Evolutionary conservation across 1,140 invertebrate species (phyloP).

Genomic region (Drosophila sp.): DNA sequence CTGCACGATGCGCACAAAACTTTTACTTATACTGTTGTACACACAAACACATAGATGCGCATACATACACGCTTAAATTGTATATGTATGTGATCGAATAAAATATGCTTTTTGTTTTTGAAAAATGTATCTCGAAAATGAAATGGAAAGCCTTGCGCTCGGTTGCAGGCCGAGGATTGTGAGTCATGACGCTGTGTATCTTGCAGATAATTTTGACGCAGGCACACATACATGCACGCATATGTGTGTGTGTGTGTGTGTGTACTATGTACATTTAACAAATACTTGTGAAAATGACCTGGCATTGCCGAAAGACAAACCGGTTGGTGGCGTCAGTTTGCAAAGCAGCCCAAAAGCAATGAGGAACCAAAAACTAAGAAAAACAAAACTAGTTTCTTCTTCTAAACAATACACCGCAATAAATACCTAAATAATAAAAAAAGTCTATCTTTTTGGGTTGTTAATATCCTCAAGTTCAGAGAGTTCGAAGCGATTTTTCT

Average conservation of each 20-base stretch:
- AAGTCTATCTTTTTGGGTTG: conserved; percentile 39
- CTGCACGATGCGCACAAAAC: conserved; percentile 32
- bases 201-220: conserved; percentile 59
- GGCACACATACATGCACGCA: conserved; percentile 38
- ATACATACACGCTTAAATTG: background rate
- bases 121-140: conserved; percentile 48
- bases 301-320: conserved; percentile 63
- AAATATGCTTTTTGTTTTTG: conserved; percentile 39
- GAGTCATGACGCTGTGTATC: conserved; percentile 52
- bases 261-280: background rate
- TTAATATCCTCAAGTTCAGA: conserved; percentile 53
- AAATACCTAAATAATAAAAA: conserved; percentile 14
- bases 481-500: background rate
- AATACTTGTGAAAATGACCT: conserved; percentile 54
- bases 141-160: conserved; percentile 48
- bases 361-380: conserved; percentile 29
- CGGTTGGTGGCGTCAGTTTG: conserved; percentile 79
- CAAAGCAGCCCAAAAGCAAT: conserved; percentile 54
- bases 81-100: background rate
- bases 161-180: conserved; percentile 33
- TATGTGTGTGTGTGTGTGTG: background rate
- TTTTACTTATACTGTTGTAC: conserved; percentile 23
- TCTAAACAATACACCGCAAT: conserved; percentile 22
- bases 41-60: background rate
- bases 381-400: conserved; percentile 50